Percentiles rank a stretch among this genome's conserved stretches.
Conservation (phyloP, 2,797 vertebrate species). For the Mormyrops attenuatus region DNA sequence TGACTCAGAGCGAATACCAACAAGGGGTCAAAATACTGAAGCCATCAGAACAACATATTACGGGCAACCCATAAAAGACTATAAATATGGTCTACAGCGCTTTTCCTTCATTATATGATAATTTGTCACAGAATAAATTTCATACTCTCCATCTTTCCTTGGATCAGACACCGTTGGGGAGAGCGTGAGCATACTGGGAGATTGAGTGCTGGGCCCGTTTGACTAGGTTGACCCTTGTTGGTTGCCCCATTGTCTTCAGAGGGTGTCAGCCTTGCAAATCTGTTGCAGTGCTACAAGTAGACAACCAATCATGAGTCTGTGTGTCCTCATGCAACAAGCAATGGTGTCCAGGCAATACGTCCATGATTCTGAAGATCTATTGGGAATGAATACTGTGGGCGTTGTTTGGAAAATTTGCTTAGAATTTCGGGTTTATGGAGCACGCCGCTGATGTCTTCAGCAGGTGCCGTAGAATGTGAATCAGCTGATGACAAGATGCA, state of each 20-base stretch:
- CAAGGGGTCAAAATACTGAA: constrained; percentile 38
- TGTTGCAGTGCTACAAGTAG: neutral
- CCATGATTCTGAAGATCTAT: neutral
- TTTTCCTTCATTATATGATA: neutral
- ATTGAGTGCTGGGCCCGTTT: neutral
- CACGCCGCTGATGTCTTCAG: neutral
- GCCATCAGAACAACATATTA: constrained; percentile 39
- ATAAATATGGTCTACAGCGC: constrained; percentile 39
- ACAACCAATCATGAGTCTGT: neutral
- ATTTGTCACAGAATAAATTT: neutral
- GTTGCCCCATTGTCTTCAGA: neutral
- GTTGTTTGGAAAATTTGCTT: neutral
- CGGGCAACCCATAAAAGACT: constrained; percentile 46
- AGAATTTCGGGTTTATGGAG: constrained; percentile 6
- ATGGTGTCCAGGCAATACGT: neutral
- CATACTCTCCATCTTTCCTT: neutral
- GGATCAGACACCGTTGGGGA: neutral
- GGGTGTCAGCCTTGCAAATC: neutral
- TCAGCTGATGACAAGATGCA: neutral
- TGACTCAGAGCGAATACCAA: constrained; percentile 41
- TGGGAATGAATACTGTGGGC: neutral
- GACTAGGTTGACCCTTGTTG: neutral
- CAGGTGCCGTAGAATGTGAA: neutral
- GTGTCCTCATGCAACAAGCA: neutral
- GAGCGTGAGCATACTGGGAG: neutral